Conservation (phyloP, 2,888 invertebrate genomes). For the Rhamnusium bicolor region DNA sequence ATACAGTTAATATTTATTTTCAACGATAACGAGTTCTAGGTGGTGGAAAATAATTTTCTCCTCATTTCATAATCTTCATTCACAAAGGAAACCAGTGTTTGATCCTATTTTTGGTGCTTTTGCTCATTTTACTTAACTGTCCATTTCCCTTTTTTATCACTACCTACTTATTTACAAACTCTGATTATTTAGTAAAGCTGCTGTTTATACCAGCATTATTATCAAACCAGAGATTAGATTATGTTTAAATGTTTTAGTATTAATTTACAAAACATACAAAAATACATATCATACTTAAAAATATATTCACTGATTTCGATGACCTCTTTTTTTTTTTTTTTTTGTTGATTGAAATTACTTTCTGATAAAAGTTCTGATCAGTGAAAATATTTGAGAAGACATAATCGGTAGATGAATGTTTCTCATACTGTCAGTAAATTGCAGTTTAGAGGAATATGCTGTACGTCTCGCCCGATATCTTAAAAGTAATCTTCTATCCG, state of each 20-base stretch:
- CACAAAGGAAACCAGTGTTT: neutral
- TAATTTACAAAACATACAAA: neutral
- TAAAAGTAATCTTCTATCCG: too few relatives aligned
- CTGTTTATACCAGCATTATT: neutral
- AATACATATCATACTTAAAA: neutral
- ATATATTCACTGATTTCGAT: slow-evolving; percentile 18
- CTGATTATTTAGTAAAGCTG: neutral
- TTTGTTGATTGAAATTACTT: neutral
- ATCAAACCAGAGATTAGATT: slow-evolving; percentile 8
- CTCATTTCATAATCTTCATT: neutral
- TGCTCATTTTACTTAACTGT: slow-evolving; percentile 26
- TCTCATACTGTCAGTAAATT: neutral
- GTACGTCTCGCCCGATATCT: too few relatives aligned
- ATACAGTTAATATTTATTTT: slow-evolving; percentile 30
- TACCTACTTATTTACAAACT: slow-evolving; percentile 11
- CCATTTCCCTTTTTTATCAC: neutral
- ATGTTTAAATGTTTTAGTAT: slow-evolving; percentile 24
- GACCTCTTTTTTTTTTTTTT: too few relatives aligned
- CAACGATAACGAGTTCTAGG: neutral
- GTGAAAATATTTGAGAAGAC: slow-evolving; percentile 34
- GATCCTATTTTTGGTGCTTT: slow-evolving; percentile 28
- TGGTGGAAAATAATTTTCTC: slow-evolving; percentile 5
- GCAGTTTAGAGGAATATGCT: too few relatives aligned
- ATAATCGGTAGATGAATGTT: slow-evolving; percentile 26
- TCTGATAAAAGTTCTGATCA: too few relatives aligned